Evolutionary conservation across 2,797 vertebrate genomes (phyloP).

Genomic region (Uromys caudimaculatus): DNA sequence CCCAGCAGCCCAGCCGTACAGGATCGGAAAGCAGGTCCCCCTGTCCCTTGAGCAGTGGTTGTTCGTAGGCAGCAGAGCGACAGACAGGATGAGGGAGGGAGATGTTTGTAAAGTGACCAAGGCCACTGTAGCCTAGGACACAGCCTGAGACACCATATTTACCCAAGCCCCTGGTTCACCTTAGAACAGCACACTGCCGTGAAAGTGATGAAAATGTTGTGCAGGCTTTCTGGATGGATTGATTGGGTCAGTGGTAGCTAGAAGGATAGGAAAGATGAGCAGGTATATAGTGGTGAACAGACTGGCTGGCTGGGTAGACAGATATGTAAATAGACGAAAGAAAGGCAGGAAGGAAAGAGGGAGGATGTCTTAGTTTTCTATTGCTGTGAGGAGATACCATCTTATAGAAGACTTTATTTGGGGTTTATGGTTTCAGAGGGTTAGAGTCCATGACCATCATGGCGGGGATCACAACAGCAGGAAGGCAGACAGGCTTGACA

Average conservation of each 20-base stretch:
- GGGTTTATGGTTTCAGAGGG: background rate
- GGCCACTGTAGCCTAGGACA: background rate
- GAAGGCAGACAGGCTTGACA: background rate
- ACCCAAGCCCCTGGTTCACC: background rate
- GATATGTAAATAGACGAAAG: too few species aligned
- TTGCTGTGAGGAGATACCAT: background rate
- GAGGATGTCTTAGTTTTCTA: background rate
- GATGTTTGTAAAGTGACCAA: background rate
- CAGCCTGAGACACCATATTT: background rate
- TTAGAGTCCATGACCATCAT: background rate
- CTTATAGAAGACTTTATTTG: background rate
- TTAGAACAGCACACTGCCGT: background rate
- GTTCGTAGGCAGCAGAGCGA: background rate
- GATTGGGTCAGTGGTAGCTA: background rate
- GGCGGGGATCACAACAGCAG: background rate
- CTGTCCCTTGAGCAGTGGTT: background rate
- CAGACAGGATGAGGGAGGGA: background rate
- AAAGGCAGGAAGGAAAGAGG: fast-evolving
- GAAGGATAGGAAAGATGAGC: too few species aligned
- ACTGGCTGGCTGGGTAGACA: fast-evolving
- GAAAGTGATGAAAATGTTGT: fast-evolving
- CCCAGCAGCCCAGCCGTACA: too few species aligned
- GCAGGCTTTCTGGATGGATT: background rate
- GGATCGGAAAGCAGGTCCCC: too few species aligned
- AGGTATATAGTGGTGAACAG: background rate